Conservation (phyloP, 2,888 invertebrate genomes). For the Tetragonisca angustula region DNA sequence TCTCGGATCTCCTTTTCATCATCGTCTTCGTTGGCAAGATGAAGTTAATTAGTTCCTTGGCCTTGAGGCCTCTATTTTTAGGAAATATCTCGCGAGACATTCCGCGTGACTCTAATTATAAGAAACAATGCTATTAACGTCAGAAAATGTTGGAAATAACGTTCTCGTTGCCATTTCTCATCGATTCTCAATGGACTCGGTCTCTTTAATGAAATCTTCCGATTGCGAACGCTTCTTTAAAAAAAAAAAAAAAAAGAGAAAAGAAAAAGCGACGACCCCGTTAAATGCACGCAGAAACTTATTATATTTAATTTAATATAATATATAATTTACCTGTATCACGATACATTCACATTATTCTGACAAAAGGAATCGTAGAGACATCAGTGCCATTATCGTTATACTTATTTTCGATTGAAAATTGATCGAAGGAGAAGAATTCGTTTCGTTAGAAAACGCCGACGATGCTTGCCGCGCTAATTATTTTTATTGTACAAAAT, state of each 20-base stretch:
- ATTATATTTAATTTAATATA: background rate
- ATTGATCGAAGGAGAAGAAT: background rate
- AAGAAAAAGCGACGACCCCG: background rate
- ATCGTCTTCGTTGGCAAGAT: background rate
- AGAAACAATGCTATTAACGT: background rate
- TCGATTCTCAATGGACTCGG: background rate
- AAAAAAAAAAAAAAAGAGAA: too few species aligned
- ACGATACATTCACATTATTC: background rate
- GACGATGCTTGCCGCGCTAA: background rate
- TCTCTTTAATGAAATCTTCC: too few species aligned
- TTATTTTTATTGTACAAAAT: background rate
- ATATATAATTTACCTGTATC: background rate
- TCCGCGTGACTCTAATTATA: background rate
- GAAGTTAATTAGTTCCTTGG: background rate
- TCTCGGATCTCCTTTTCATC: background rate
- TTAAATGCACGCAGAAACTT: background rate
- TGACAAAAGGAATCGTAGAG: background rate
- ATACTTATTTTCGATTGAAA: background rate
- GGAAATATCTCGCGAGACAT: background rate
- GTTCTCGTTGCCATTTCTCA: background rate
- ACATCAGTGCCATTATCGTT: background rate
- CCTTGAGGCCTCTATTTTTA: background rate
- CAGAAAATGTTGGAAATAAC: background rate
- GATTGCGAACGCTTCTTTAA: background rate
- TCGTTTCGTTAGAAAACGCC: background rate